Conservation (phyloP, 2,888 invertebrate species). For the Thera britannica region DNA sequence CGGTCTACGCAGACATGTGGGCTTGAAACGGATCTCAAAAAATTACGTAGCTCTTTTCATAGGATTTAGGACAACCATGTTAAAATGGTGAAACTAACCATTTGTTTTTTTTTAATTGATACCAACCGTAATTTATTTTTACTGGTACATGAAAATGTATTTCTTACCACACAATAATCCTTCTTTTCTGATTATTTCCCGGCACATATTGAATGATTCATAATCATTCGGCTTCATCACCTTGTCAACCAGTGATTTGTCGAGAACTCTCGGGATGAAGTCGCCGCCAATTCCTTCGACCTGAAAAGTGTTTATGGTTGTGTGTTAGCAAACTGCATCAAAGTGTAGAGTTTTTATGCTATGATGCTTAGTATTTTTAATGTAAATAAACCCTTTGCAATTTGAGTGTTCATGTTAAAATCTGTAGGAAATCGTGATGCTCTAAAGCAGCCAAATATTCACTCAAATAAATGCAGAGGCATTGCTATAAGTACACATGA, state of each 20-base stretch:
- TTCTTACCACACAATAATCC: conserved; percentile 92
- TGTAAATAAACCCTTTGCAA: not conserved
- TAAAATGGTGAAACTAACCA: too few species aligned
- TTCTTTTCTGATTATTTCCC: conserved; percentile 94
- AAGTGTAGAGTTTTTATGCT: not conserved
- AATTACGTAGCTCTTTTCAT: not conserved
- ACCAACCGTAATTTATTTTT: not conserved
- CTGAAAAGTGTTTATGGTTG: conserved; percentile 43
- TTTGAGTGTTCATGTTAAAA: not conserved
- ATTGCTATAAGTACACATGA: too few species aligned
- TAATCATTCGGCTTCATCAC: conserved; percentile 93
- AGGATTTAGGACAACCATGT: too few species aligned
- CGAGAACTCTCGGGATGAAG: conserved; percentile 95
- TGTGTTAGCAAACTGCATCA: not conserved
- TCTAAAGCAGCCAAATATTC: not conserved
- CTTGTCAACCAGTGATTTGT: conserved; percentile 89
- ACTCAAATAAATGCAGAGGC: too few species aligned
- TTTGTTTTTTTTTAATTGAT: too few species aligned
- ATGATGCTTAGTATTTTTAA: too few species aligned
- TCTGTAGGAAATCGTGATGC: not conserved
- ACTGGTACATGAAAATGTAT: not conserved
- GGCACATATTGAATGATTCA: conserved; percentile 91
- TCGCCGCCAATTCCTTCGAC: conserved; percentile 95
- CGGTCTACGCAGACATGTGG: not conserved
- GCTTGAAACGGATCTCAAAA: not conserved